phyloP scores from a whole-genome alignment of 2,797 vertebrate species.

The Enoplosus armatus region DNA sequence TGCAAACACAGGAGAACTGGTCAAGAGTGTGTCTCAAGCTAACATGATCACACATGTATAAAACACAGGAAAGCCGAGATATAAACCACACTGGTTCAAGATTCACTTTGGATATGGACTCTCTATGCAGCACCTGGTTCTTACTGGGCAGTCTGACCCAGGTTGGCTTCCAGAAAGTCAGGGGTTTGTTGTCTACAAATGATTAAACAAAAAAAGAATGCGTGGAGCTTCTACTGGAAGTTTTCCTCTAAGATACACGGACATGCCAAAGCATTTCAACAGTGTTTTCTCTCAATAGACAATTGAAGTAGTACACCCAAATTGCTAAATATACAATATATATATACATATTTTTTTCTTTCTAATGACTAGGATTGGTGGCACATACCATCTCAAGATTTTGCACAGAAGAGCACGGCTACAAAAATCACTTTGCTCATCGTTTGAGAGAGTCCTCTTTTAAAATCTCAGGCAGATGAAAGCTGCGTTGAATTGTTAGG shows the following conservation, averaged over 20 bases:
- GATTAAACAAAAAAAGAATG: no score
- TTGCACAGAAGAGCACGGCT: no score
- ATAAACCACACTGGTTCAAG: not conserved
- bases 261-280: not conserved
- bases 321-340: not conserved
- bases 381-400: not conserved
- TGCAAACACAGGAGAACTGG: not conserved
- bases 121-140: not conserved
- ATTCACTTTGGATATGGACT: not conserved
- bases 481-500: slow-evolving; percentile 3
- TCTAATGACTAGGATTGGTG: not conserved
- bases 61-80: not conserved
- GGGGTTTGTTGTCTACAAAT: not conserved
- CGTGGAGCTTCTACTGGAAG: no score
- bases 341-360: not conserved
- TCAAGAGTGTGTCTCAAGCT: no score
- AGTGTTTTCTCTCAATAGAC: not conserved
- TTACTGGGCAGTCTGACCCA: not conserved
- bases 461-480: slow-evolving; percentile 7
- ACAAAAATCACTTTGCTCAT: slow-evolving; percentile 1
- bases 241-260: not conserved
- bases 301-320: not conserved
- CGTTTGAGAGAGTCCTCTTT: not conserved
- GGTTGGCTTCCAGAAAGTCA: not conserved
- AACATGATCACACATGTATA: not conserved